phyloP scores from a whole-genome alignment of 2,113 vertebrate species.

The Nannobrachium achirus region DNA sequence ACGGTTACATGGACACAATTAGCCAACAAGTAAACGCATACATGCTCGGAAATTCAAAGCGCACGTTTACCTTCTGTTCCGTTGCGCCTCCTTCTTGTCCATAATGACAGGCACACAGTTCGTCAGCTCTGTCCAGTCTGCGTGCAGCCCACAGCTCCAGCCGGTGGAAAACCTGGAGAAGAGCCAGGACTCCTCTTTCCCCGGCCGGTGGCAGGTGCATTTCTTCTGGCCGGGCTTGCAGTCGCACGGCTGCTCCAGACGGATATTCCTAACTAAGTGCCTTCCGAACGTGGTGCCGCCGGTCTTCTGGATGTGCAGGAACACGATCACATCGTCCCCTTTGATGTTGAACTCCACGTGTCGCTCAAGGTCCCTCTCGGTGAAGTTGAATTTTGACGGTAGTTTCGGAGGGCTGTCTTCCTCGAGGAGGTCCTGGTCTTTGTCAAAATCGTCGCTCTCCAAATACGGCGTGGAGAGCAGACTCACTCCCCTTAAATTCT shows the following conservation, averaged over 20 bases:
- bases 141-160: constrained; percentile 94
- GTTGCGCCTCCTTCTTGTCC: constrained; percentile 89
- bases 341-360: constrained; percentile 92
- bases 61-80: constrained; percentile 75
- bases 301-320: constrained; percentile 98
- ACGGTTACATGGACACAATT: not conserved
- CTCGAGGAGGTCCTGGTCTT: constrained; percentile 82
- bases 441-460: constrained; percentile 74
- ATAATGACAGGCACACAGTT: constrained; percentile 94
- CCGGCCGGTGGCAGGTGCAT: constrained; percentile 93
- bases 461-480: constrained; percentile 68
- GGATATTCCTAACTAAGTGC: constrained; percentile 96
- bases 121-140: constrained; percentile 93
- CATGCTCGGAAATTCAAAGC: not conserved
- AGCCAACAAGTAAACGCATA: not conserved
- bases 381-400: constrained; percentile 87
- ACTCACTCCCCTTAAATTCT: constrained; percentile 73
- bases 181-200: constrained; percentile 93
- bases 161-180: constrained; percentile 94
- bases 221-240: constrained; percentile 97
- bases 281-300: constrained; percentile 96
- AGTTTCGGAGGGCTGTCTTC: constrained; percentile 78
- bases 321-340: constrained; percentile 94
- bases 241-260: constrained; percentile 93
- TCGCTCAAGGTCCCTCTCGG: constrained; percentile 86